Conservation (phyloP, 2,113 vertebrate genomes). For the Polypterus senegalus region DNA sequence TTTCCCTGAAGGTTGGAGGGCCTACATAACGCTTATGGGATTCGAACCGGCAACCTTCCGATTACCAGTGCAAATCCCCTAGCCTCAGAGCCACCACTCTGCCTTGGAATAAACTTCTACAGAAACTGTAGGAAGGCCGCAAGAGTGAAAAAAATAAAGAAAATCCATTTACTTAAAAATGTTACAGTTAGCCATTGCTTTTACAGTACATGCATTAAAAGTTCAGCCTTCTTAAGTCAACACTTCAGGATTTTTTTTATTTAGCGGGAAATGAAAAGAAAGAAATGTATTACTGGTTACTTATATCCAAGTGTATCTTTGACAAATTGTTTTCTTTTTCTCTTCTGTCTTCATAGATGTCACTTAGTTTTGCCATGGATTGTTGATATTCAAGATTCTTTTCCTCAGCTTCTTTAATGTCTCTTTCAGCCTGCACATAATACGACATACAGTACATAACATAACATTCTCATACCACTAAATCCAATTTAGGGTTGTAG, state of each 20-base stretch:
- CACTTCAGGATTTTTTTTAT: neutral
- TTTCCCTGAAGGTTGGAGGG: too few relatives aligned
- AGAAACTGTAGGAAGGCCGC: neutral
- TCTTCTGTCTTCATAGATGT: constrained; percentile 12
- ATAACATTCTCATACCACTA: too few relatives aligned
- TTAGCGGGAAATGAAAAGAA: neutral
- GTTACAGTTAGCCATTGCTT: neutral
- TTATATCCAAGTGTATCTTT: neutral
- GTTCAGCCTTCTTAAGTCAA: neutral
- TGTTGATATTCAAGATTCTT: constrained; percentile 21
- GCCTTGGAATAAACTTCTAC: too few relatives aligned
- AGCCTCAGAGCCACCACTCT: too few relatives aligned
- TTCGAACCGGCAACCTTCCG: too few relatives aligned
- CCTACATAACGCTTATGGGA: too few relatives aligned
- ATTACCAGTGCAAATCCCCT: too few relatives aligned
- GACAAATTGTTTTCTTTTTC: constrained; percentile 22
- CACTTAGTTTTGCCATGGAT: constrained; percentile 3
- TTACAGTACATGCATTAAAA: neutral
- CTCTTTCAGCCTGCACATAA: constrained; percentile 22
- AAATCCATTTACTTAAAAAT: neutral
- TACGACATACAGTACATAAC: neutral
- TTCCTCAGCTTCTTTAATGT: neutral
- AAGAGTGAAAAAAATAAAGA: neutral
- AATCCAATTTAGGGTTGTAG: too few relatives aligned
- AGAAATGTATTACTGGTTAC: constrained; percentile 30